Conservation (phyloP, 2,113 vertebrate species). For the Trematomus loennbergii region DNA sequence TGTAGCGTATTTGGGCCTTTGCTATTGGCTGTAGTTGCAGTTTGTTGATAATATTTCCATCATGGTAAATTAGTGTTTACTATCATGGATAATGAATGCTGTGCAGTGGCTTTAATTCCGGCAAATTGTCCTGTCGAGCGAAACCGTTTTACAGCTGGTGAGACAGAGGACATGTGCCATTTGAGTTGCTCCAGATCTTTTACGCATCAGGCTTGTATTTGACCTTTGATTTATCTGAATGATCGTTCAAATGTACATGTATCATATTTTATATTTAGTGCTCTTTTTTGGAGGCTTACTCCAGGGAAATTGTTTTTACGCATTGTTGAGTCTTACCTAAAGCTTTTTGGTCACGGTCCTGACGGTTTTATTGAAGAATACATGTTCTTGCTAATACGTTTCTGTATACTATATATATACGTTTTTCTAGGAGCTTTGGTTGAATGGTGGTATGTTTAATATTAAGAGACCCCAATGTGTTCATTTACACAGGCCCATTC, state of each 20-base stretch:
- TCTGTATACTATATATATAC: neutral
- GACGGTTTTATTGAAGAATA: neutral
- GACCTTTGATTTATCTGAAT: constrained; percentile 4
- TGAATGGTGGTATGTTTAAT: neutral
- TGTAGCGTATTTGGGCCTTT: neutral
- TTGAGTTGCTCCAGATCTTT: constrained; percentile 7
- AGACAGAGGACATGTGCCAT: neutral
- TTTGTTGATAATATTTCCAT: constrained; percentile 1
- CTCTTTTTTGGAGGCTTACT: neutral
- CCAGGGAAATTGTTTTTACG: neutral
- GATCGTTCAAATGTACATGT: neutral
- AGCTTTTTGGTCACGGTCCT: neutral
- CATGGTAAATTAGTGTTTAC: neutral
- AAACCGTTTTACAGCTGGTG: constrained; percentile 1
- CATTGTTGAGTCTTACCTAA: neutral
- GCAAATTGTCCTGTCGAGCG: neutral
- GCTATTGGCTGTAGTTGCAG: neutral
- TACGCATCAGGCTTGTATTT: constrained; percentile 3
- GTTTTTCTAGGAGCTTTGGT: neutral
- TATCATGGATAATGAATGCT: constrained; percentile 10
- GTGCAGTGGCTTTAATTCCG: neutral
- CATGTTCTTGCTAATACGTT: neutral
- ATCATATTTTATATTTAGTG: neutral
- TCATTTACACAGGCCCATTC: neutral
- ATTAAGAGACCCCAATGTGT: neutral